Evolutionary conservation across 2,113 vertebrate species (phyloP).

Genomic region (Loxodonta africana): DNA sequence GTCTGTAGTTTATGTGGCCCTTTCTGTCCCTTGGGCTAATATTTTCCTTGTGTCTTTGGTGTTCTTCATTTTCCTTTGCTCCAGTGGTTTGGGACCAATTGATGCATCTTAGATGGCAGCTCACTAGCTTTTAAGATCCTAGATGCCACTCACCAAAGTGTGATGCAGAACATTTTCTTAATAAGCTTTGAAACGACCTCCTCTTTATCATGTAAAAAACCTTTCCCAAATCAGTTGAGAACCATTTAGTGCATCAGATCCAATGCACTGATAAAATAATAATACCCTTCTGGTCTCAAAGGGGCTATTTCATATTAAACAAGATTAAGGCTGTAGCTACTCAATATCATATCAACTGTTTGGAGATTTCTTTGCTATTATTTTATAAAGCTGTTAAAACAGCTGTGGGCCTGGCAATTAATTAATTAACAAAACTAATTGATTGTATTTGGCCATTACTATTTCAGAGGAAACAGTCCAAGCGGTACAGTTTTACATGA

Average conservation of each 20-base stretch:
- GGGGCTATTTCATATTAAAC: conserved; percentile 30
- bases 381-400: conserved; percentile 43
- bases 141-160: too few relatives aligned
- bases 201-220: neutral
- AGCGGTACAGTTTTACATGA: neutral
- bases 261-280: conserved; percentile 37
- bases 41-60: too few relatives aligned
- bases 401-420: conserved; percentile 53
- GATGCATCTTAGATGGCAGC: too few relatives aligned
- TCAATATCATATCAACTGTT: conserved; percentile 46
- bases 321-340: neutral
- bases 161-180: too few relatives aligned
- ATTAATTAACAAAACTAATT: conserved; percentile 59
- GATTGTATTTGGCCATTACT: conserved; percentile 32
- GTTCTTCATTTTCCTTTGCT: too few relatives aligned
- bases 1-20: too few relatives aligned
- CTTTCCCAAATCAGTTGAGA: neutral
- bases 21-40: too few relatives aligned
- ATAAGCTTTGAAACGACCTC: neutral
- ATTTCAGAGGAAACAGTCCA: neutral
- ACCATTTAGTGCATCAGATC: neutral
- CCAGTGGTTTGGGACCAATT: too few relatives aligned
- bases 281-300: neutral
- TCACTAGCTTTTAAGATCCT: too few relatives aligned
- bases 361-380: conserved; percentile 31